Evolutionary conservation across 2,797 vertebrate species (phyloP).

Genomic region (Pachyuromys duprasi): DNA sequence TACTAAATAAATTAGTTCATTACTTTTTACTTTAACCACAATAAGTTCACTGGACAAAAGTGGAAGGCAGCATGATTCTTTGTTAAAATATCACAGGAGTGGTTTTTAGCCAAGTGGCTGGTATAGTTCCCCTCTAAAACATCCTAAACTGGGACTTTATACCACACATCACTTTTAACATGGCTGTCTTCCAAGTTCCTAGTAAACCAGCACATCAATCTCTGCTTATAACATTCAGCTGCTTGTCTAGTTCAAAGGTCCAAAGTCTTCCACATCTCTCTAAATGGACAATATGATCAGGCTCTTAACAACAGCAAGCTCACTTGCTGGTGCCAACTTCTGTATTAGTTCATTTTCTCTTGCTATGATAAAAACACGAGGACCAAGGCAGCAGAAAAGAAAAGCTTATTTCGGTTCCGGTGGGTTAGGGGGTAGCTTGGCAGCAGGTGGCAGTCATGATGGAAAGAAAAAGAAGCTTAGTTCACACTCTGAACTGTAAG

Average conservation of each 20-base stretch:
- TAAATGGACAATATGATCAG: background rate
- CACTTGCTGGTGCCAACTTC: background rate
- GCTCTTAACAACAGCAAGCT: background rate
- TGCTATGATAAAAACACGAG: background rate
- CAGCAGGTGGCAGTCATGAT: background rate
- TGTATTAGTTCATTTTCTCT: background rate
- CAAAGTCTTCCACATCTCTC: background rate
- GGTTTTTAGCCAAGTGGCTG: background rate
- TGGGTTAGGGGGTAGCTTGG: background rate
- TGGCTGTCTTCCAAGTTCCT: background rate
- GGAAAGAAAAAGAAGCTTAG: background rate
- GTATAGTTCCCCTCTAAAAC: background rate
- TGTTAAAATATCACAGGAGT: background rate
- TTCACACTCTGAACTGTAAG: background rate
- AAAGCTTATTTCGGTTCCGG: background rate
- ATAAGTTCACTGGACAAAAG: background rate
- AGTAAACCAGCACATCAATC: background rate
- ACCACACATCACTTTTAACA: background rate
- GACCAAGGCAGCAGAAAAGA: background rate
- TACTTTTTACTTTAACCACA: background rate
- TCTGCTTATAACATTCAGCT: background rate
- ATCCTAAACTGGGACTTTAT: background rate
- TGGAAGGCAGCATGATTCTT: background rate
- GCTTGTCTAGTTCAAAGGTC: background rate
- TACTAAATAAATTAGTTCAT: background rate